These are phyloP conservation scores for Menura novaehollandiae DNA, from an alignment of 2,113 vertebrate genomes.

Conservation along the genomic window DNA sequence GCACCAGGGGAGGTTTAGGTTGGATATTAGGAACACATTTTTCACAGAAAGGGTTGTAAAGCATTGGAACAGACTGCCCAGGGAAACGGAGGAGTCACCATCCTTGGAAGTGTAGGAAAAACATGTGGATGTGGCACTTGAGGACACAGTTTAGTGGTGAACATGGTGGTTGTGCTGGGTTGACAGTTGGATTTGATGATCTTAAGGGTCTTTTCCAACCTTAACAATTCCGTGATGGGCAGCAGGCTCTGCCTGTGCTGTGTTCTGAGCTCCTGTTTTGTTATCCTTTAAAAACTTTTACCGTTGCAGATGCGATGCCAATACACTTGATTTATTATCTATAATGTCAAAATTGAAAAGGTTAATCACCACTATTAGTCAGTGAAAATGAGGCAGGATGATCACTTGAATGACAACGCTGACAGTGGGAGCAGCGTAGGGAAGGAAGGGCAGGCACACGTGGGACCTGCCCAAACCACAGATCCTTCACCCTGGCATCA, in stretches of 20 bases:
- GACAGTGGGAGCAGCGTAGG: not conserved
- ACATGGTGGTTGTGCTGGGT: not conserved
- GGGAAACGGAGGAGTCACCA: not conserved
- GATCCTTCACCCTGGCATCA: accelerated
- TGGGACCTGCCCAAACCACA: accelerated
- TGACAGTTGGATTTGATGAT: not conserved
- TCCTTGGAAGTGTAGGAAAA: not conserved
- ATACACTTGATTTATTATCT: slow-evolving; percentile 47
- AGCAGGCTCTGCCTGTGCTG: not conserved
- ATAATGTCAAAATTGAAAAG: slow-evolving; percentile 56
- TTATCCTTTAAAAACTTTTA: not conserved
- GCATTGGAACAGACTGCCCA: not conserved
- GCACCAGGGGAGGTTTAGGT: not conserved
- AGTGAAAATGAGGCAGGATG: slow-evolving; percentile 48
- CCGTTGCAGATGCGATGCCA: not conserved
- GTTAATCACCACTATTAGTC: slow-evolving; percentile 56
- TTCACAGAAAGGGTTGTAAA: not conserved
- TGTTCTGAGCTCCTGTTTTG: not conserved
- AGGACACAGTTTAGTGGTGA: not conserved
- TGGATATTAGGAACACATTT: not conserved
- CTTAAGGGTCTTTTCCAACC: not conserved
- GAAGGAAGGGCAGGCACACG: not conserved
- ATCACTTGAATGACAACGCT: not conserved
- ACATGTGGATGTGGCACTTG: not conserved
- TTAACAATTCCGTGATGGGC: accelerated